A percentile compares a stretch with the other conserved stretches of the same genome.
Evolutionary conservation across 2,797 vertebrate genomes (phyloP).

Genomic region (Pogoniulus pusillus): DNA sequence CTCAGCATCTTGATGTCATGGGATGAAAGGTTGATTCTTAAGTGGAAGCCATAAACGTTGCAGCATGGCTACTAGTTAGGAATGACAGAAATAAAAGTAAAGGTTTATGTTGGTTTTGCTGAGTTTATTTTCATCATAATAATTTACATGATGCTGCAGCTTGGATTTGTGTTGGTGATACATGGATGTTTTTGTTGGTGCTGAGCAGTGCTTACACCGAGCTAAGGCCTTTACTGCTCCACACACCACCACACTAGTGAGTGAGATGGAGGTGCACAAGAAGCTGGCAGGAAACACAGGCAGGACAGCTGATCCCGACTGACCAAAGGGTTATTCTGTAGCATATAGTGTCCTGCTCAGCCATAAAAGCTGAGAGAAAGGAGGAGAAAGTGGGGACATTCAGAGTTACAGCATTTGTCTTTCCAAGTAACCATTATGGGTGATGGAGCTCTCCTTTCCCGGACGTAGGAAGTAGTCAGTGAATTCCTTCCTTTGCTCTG

Average conservation of each 20-base stretch:
- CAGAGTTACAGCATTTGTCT: rapidly evolving
- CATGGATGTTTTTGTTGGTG: not conserved
- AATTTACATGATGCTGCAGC: not conserved
- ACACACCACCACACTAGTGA: not conserved
- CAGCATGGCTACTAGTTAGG: not conserved
- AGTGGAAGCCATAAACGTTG: not conserved
- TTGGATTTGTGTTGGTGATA: not conserved
- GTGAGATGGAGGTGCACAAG: not conserved
- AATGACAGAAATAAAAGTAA: not conserved
- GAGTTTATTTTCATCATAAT: not conserved
- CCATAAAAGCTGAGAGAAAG: not conserved
- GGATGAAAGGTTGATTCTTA: not conserved
- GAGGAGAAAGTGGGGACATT: not conserved
- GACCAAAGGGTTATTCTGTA: not conserved
- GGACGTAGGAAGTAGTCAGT: not conserved
- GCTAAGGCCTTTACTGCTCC: not conserved
- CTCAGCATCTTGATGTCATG: not conserved
- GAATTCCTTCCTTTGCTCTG: not conserved
- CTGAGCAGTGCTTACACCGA: not conserved
- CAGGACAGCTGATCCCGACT: not conserved
- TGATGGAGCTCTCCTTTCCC: not conserved
- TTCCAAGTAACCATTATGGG: not conserved
- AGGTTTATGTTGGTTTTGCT: not conserved
- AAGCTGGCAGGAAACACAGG: not conserved
- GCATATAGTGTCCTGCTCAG: not conserved